Evolutionary conservation across 1,140 invertebrate genomes (phyloP), one percentile per base, ranked within the genome.

Genomic region (Hylyphantes graminicola): DNA sequence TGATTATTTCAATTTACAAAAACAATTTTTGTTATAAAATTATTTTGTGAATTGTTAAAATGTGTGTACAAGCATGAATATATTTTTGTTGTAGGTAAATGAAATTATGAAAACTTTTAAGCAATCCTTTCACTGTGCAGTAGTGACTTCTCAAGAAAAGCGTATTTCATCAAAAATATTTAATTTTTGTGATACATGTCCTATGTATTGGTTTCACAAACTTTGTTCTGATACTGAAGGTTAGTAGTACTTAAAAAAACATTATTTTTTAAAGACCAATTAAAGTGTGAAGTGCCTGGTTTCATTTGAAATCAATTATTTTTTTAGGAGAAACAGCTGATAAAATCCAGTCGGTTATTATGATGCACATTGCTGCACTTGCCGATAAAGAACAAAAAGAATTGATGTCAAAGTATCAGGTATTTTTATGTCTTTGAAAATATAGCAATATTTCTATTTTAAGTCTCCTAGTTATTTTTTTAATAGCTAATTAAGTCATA

Each of bases 121-220:
- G 57, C 95, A 96, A 89, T 95, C 96, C 0, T 96, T 96, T 87
- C 90, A 93, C 8, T 93, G 93, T 0, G 91, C 93, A 85, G 91
- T 91, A 67, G 93, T 92, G 86, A 89, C 90, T 7, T 77, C 73
- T 9, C 82, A 85, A 51, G 89, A 92, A 70, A 85, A 85, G 63
- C 86, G 88, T 91, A 21, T 84, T 59, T 74, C 89, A 55, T 89
- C 91, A 72, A 89, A 77, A 85, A 75, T 55, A 59, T 73, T 72
- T 13, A 79, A 74, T 13, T 0, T 96, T 94, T 91, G 92, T 88
- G 96, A 97, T 76, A 94, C 96, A 88, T 98, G 97, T 89, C 97
- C 97, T 1, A 95, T 98, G 93, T 92, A 97, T 17, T 98, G 97
- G 95, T 97, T 95, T 88, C 95, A 97, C 88, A 94, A 95, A 88